Evolutionary conservation across 2,113 vertebrate species (phyloP).

Genomic region (Ptyas mucosa): DNA sequence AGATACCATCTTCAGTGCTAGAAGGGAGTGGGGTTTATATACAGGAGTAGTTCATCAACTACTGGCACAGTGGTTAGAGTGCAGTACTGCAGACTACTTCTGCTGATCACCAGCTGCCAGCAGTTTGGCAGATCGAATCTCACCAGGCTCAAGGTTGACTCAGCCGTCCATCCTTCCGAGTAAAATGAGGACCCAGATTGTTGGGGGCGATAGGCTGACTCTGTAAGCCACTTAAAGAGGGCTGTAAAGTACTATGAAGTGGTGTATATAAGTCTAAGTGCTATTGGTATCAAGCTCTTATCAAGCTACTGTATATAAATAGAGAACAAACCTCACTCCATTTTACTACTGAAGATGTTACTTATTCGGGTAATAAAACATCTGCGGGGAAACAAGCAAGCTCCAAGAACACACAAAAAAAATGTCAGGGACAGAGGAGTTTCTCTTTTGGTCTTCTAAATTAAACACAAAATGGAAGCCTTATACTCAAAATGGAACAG

Average conservation of each 20-base stretch:
- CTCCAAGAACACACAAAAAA: background rate
- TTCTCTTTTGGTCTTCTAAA: background rate
- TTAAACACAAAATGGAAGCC: background rate
- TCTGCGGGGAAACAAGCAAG: background rate
- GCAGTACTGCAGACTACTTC: no score
- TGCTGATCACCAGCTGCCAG: no score
- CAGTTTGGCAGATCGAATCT: no score
- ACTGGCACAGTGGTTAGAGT: no score
- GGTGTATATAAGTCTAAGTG: no score
- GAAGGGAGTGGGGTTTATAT: background rate
- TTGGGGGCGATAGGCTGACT: no score
- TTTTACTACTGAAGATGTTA: background rate
- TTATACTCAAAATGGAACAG: background rate
- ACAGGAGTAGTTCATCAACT: background rate
- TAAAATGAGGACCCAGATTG: no score
- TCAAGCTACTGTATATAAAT: background rate
- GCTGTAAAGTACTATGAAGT: no score
- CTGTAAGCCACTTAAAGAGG: no score
- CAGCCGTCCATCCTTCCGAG: no score
- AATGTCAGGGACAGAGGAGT: background rate
- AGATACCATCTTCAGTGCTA: background rate
- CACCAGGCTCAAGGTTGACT: no score
- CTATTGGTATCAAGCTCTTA: background rate
- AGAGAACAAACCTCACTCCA: background rate
- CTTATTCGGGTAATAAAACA: background rate